Conservation (phyloP, 2,888 invertebrate species). For the Epinotia ramella region DNA sequence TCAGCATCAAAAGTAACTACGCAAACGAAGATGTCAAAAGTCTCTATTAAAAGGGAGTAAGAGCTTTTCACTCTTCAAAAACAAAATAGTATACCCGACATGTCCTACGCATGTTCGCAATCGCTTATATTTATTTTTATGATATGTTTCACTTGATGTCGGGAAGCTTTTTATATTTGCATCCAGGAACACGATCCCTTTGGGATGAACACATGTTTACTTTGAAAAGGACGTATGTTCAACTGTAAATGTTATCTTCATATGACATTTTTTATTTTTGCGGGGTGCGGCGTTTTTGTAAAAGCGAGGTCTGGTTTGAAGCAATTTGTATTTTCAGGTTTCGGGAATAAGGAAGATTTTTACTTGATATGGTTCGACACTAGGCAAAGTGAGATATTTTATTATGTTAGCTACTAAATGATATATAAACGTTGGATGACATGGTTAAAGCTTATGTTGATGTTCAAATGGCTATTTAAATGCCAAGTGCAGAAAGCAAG, state of each 20-base stretch:
- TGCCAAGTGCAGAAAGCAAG: not conserved
- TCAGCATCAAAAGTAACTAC: too few species aligned
- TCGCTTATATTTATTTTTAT: conserved; percentile 34
- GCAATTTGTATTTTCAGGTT: not conserved
- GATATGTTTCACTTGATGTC: conserved; percentile 26
- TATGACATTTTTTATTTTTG: not conserved
- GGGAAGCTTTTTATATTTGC: conserved; percentile 31
- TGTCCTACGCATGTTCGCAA: conserved; percentile 19
- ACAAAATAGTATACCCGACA: conserved; percentile 1
- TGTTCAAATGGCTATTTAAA: not conserved
- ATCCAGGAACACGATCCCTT: conserved; percentile 20
- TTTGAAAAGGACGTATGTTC: conserved; percentile 1
- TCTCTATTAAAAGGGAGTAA: too few species aligned
- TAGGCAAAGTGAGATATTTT: not conserved
- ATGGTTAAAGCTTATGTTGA: not conserved
- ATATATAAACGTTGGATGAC: conserved; percentile 7
- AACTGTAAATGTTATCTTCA: not conserved
- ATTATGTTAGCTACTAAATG: conserved; percentile 6
- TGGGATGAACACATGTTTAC: conserved; percentile 20
- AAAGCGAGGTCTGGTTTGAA: not conserved
- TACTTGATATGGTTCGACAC: not conserved
- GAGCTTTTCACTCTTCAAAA: too few species aligned
- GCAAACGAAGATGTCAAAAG: too few species aligned
- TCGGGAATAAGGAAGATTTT: not conserved
- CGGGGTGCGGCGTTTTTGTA: conserved; percentile 2